These are phyloP conservation scores for Ormyrus labotus DNA, from an alignment of 2,888 invertebrate genomes.

Conservation along the genomic window DNA sequence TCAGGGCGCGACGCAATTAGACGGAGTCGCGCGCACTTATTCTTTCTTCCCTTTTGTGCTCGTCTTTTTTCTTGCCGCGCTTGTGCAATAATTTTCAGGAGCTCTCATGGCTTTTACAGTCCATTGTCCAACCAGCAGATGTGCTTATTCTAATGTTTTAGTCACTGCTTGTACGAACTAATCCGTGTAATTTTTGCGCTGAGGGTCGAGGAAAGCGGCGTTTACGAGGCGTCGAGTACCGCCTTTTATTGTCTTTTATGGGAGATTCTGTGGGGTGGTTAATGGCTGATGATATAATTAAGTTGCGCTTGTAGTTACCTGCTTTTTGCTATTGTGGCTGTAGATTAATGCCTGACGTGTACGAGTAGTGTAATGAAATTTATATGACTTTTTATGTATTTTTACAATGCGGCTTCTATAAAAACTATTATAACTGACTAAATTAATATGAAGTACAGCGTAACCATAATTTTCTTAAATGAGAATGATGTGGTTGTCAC, in stretches of 20 bases:
- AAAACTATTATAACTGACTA: too few relatives aligned
- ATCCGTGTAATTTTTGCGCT: conserved; percentile 53
- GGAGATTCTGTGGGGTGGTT: not conserved
- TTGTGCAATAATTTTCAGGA: conserved; percentile 7
- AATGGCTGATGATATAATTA: conserved; percentile 27
- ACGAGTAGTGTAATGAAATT: too few relatives aligned
- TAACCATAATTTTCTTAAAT: too few relatives aligned
- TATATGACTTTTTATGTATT: too few relatives aligned
- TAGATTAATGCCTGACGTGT: not conserved
- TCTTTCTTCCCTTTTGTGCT: conserved; percentile 4
- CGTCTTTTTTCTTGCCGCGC: not conserved
- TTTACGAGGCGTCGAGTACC: conserved; percentile 39
- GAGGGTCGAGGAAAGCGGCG: conserved; percentile 1
- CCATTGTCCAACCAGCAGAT: conserved; percentile 52
- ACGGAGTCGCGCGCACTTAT: conserved; percentile 5
- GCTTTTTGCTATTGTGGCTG: not conserved
- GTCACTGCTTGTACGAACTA: conserved; percentile 6
- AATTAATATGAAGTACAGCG: too few relatives aligned
- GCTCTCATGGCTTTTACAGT: conserved; percentile 30
- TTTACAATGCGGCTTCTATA: too few relatives aligned
- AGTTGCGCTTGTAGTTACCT: not conserved
- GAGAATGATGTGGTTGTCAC: too few relatives aligned
- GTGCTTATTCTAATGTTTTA: conserved; percentile 54
- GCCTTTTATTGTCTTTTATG: not conserved
- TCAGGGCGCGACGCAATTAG: conserved; percentile 50